Percentiles rank a stretch among this genome's conserved stretches.
These are phyloP conservation scores for Scaptodrosophila latifasciaeformis DNA, from an alignment of 2,888 invertebrate genomes.

Conservation along the genomic window DNA sequence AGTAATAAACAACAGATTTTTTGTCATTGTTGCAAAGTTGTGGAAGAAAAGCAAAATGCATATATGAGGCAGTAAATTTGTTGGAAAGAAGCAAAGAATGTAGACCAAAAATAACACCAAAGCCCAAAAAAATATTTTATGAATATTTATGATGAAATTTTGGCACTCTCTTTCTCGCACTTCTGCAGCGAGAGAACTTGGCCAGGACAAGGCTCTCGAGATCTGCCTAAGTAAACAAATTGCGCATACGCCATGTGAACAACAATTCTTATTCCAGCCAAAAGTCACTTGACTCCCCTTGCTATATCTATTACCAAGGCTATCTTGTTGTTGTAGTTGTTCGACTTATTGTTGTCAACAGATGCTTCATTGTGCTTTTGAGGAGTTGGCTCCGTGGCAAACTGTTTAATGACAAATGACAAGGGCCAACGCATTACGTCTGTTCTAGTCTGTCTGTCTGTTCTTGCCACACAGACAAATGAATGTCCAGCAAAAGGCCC, in stretches of 20 bases:
- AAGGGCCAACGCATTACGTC: slow-evolving; percentile 44
- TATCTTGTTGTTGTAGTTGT: slow-evolving; percentile 34
- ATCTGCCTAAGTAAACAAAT: slow-evolving; percentile 56
- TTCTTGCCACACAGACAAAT: slow-evolving; percentile 34
- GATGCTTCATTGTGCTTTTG: slow-evolving; percentile 5
- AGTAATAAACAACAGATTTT: no score
- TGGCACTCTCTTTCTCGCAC: neutral
- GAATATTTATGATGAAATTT: slow-evolving; percentile 22
- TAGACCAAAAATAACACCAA: no score
- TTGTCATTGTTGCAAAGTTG: no score
- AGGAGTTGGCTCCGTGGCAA: slow-evolving; percentile 16
- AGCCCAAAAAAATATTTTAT: slow-evolving; percentile 4
- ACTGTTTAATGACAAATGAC: slow-evolving; percentile 69
- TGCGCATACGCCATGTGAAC: slow-evolving; percentile 68
- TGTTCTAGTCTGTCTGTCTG: slow-evolving; percentile 10
- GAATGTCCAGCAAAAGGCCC: slow-evolving; percentile 19
- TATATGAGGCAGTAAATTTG: no score
- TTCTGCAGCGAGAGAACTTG: slow-evolving; percentile 16
- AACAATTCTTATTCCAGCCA: slow-evolving; percentile 56
- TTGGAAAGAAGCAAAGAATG: no score
- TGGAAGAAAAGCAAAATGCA: no score
- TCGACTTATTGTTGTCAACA: slow-evolving; percentile 1
- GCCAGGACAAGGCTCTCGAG: slow-evolving; percentile 22
- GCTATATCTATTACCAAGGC: no score
- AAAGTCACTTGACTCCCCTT: slow-evolving; percentile 23